Conservation (phyloP, 2,113 vertebrate genomes). For the Casuarius casuarius region DNA sequence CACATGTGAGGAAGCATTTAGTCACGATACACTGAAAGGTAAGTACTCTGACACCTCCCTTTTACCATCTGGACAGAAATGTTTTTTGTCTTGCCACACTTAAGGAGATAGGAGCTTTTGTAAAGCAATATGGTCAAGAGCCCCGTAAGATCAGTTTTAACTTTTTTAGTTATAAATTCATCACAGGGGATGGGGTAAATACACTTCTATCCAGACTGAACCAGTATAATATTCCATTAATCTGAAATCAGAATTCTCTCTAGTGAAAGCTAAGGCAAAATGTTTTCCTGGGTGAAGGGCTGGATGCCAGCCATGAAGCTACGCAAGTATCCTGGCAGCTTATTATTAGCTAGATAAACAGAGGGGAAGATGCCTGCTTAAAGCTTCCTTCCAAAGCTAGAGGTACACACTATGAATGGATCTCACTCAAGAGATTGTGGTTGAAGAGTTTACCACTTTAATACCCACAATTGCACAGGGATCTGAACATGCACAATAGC, state of each 20-base stretch:
- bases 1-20: not conserved
- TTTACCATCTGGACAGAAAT: not conserved
- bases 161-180: not conserved
- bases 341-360: slow-evolving; percentile 66
- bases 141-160: not conserved
- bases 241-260: slow-evolving; percentile 9
- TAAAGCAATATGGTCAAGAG: not conserved
- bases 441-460: not conserved
- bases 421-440: not conserved
- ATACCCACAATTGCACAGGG: not conserved
- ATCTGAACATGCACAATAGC: not conserved
- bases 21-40: not conserved
- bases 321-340: slow-evolving; percentile 31
- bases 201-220: not conserved
- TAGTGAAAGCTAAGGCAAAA: slow-evolving; percentile 14
- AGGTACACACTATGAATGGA: slow-evolving; percentile 51
- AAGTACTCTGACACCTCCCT: not conserved
- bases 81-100: not conserved
- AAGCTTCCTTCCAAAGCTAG: slow-evolving; percentile 49
- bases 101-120: not conserved
- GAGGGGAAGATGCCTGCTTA: slow-evolving; percentile 3
- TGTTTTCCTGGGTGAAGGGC: slow-evolving; percentile 5
- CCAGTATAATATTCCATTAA: not conserved
- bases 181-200: not conserved
- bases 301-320: slow-evolving; percentile 32